phyloP scores from a whole-genome alignment of 1,140 invertebrate genomes.

The Asbolus verrucosus region DNA sequence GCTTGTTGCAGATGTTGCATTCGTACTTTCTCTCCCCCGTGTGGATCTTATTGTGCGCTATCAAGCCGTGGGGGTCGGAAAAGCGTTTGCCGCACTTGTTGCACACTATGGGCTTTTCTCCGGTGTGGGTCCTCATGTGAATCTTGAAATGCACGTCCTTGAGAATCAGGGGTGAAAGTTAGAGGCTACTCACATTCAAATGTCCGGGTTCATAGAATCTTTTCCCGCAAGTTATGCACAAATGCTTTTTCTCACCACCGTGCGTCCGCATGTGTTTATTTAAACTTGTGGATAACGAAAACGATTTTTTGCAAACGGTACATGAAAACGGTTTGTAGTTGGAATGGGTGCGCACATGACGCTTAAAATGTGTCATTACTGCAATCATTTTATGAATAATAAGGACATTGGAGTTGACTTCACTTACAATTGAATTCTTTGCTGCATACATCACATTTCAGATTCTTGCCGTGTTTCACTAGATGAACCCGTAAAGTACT shows the following conservation, averaged over 20 bases:
- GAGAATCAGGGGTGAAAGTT: background rate
- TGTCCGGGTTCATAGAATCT: conserved; percentile 59
- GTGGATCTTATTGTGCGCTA: conserved; percentile 70
- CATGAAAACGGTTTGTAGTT: conserved; percentile 62
- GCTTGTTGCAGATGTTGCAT: conserved; percentile 71
- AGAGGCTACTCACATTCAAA: conserved; percentile 47
- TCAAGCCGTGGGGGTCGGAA: conserved; percentile 63
- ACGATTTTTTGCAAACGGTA: conserved; percentile 61
- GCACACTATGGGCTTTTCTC: conserved; percentile 75
- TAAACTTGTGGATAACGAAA: conserved; percentile 59
- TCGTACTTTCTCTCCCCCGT: conserved; percentile 80
- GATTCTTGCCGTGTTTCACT: conserved; percentile 55
- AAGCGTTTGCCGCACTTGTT: conserved; percentile 62
- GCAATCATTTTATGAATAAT: conserved; percentile 25
- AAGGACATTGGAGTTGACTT: conserved; percentile 15
- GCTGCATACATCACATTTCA: conserved; percentile 55
- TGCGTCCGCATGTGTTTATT: conserved; percentile 62
- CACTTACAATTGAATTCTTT: conserved; percentile 56
- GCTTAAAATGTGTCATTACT: conserved; percentile 56
- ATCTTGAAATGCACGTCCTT: conserved; percentile 63
- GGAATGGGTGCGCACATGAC: conserved; percentile 60
- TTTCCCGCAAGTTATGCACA: conserved; percentile 62
- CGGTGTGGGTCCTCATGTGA: conserved; percentile 77
- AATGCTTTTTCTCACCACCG: conserved; percentile 62
- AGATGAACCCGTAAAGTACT: conserved; percentile 52